Evolutionary conservation across 2,888 invertebrate species (phyloP).

Genomic region (Argyresthia albistria): DNA sequence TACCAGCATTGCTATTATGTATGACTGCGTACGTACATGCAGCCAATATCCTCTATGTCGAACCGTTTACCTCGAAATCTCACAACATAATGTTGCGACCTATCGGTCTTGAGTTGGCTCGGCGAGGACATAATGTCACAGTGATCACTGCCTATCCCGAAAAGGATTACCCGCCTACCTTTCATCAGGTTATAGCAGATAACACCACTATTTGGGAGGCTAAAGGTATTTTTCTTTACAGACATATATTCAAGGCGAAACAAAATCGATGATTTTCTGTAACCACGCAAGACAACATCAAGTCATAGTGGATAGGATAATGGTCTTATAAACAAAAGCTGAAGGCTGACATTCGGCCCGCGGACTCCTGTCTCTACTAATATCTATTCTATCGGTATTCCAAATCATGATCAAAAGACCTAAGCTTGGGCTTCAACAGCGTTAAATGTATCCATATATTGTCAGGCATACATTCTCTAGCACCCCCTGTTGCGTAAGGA

Average conservation of each 20-base stretch:
- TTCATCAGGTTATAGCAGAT: constrained; percentile 44
- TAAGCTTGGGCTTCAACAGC: too few relatives aligned
- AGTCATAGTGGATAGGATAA: too few relatives aligned
- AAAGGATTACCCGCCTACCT: constrained; percentile 38
- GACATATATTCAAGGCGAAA: background rate
- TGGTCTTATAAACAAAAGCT: too few relatives aligned
- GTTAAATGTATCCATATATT: too few relatives aligned
- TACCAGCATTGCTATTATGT: background rate
- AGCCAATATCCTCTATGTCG: constrained; percentile 54
- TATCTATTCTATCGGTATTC: too few relatives aligned
- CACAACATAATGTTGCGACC: constrained; percentile 57
- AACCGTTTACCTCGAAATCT: constrained; percentile 61
- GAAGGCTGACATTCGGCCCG: too few relatives aligned
- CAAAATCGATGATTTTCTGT: too few relatives aligned
- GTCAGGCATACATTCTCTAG: too few relatives aligned
- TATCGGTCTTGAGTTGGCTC: constrained; percentile 57
- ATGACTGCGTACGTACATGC: constrained; percentile 11
- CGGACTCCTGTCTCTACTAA: too few relatives aligned
- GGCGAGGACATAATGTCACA: constrained; percentile 66
- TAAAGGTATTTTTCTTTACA: constrained; percentile 23
- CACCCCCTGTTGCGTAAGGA: too few relatives aligned
- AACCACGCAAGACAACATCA: too few relatives aligned
- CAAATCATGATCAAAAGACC: too few relatives aligned
- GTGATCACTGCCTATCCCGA: constrained; percentile 50
- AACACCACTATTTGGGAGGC: constrained; percentile 50